Base-by-base conservation (phyloP, 2,888 invertebrate genomes). In the Galerucella calmariensis region DNA sequence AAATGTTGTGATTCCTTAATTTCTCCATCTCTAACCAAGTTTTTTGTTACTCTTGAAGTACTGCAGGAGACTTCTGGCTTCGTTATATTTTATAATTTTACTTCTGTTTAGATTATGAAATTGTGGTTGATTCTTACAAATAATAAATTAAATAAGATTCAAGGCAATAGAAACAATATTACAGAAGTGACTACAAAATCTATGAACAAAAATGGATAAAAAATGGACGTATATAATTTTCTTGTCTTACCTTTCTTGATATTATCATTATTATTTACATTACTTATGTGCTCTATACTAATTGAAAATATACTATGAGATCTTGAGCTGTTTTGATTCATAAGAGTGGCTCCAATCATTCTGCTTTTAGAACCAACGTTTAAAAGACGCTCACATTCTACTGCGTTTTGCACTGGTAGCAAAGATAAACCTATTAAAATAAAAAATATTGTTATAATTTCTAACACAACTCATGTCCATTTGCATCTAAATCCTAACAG, bases 241-340 rank as follows among this genome's bases (percentile, higher is more conserved):
- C 11, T 20, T 12, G 10, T 65, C 14, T 71, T 76, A 83, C 86
- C 85, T 83, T 87, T 87, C 69, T 83, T 81, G 35, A 87, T 86
- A 53, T 82, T 85, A 73, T 88, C 87, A 69, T 85, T 86, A 71
- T 86, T 85, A 69, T 85, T 84, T 14, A 83, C 75, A 20, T 89
- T 88, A 3, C 91, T 91, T 83, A 95, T 92, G 87, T 95, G 95
- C 86, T 97, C 97, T 51, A 97, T 88, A 76, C 92, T 92, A 62
- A 97, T 92, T 2, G 94, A 95, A 85, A 97, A 95, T 77, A 97
- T 96, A 16, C 95, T 95, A 86, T 97, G 97, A 69, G 95, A 95
- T 71, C 97, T 89, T 0, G 96, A 96, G 71, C 93, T 94, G 75
- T 93, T 94, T 1, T 94, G 93, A 85, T 97, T 97, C 97, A 97